Evolutionary conservation across 2,888 invertebrate species (phyloP), one percentile per base, ranked within the genome.

Genomic region (Andrena praecox): DNA sequence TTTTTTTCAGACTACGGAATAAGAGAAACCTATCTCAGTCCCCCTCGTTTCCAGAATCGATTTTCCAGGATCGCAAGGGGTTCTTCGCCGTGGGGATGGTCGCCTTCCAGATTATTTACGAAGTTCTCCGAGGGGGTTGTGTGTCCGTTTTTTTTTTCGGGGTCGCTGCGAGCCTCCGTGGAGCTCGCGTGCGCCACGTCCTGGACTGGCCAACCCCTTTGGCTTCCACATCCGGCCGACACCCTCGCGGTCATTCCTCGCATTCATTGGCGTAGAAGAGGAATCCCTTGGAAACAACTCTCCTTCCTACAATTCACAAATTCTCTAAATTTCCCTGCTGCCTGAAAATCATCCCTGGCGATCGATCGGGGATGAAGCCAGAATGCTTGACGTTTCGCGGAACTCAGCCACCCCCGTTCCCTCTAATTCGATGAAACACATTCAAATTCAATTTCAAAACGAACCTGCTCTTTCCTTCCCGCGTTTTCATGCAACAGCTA

Each of bases 181-280:
- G 85, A 90, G 87, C 89, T 86, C 89, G 89, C 85, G 84, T 81
- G 86, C 71, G 50, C 77, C 81, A 77, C 81, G 68, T 77, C 72
- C 62, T 56, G 73, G 66, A 82, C 71, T 64, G 64, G 75, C 74
- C 89, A 91, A 91, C 91, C 90, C 90, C 89, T 91, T 91, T 89
- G 84, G 88, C 87, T 90, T 89, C 84, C 80, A 84, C 91, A 85
- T 90, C 88, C 89, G 85, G 80, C 86, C 86, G 85, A 88, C 91
- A 89, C 86, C 87, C 90, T 87, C 87, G 81, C 85, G 80, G 83
- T 89, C 86, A 89, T 90, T 91, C 89, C 85, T 92, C 88, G 80
- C 82, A 73, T 69, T 74, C 91, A 91, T 79, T 88, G 90, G 89
- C 91, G 90, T 89, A 84, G 83, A 67, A 68, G 42, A 67, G 35